Conservation (phyloP, 2,113 vertebrate species). For the Anser brachyrhynchus region DNA sequence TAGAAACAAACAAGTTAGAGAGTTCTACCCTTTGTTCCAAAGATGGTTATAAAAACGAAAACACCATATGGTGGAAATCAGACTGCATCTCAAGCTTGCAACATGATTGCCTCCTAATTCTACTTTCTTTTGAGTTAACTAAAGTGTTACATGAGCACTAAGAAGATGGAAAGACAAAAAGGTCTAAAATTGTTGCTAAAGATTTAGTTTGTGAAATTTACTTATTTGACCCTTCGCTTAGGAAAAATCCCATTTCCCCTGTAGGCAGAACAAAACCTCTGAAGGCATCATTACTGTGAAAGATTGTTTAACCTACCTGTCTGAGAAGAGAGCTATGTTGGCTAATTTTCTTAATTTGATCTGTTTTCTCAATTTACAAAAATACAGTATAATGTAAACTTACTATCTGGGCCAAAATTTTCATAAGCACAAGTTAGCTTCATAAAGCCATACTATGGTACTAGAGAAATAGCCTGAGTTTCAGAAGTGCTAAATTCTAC, state of each 20-base stretch:
- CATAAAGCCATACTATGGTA: fast-evolving
- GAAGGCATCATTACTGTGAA: background rate
- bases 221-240: background rate
- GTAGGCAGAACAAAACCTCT: background rate
- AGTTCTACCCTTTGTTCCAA: conserved; percentile 63
- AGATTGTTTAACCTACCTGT: background rate
- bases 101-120: conserved; percentile 50
- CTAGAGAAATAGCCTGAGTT: background rate
- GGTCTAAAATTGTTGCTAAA: background rate
- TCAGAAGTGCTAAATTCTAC: background rate
- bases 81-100: conserved; percentile 20
- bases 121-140: background rate
- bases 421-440: background rate
- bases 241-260: background rate
- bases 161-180: background rate
- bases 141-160: background rate
- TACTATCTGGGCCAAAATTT: conserved; percentile 6
- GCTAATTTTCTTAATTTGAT: background rate
- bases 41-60: conserved; percentile 38
- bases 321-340: background rate
- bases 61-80: conserved; percentile 56
- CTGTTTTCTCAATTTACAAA: background rate
- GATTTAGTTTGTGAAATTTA: background rate
- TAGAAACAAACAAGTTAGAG: conserved; percentile 47
- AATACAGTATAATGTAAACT: conserved; percentile 13